These are phyloP conservation scores for Macropus fuliginosus DNA, from an alignment of 2,797 vertebrate genomes.

Conservation along the genomic window DNA sequence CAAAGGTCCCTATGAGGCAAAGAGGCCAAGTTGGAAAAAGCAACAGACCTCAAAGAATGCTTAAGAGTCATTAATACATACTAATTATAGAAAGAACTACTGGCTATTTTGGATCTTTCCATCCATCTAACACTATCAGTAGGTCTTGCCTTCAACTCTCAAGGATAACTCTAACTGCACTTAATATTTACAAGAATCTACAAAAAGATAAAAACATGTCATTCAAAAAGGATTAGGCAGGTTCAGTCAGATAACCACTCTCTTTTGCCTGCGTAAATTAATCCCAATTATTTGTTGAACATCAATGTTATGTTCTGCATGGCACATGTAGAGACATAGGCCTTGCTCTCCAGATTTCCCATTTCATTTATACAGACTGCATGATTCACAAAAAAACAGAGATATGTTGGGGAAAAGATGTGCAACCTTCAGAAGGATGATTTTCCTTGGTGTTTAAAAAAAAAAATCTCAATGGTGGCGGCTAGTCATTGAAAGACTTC, in stretches of 20 bases:
- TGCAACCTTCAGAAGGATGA: background rate
- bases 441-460: background rate
- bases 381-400: background rate
- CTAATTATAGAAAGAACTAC: background rate
- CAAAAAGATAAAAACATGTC: background rate
- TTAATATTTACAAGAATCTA: background rate
- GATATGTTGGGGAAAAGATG: background rate
- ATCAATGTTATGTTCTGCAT: background rate
- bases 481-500: background rate
- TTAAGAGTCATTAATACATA: background rate
- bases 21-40: background rate
- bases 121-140: background rate
- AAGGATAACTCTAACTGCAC: background rate
- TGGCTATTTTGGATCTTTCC: background rate
- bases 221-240: background rate
- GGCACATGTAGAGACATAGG: background rate
- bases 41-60: background rate
- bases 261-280: background rate
- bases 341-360: background rate
- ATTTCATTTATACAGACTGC: background rate
- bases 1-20: background rate
- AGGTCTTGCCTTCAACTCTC: background rate
- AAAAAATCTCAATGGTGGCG: background rate
- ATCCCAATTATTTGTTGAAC: background rate
- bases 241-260: background rate